These are phyloP conservation scores for Mya arenaria DNA, from an alignment of 1,140 invertebrate species.

Conservation along the genomic window DNA sequence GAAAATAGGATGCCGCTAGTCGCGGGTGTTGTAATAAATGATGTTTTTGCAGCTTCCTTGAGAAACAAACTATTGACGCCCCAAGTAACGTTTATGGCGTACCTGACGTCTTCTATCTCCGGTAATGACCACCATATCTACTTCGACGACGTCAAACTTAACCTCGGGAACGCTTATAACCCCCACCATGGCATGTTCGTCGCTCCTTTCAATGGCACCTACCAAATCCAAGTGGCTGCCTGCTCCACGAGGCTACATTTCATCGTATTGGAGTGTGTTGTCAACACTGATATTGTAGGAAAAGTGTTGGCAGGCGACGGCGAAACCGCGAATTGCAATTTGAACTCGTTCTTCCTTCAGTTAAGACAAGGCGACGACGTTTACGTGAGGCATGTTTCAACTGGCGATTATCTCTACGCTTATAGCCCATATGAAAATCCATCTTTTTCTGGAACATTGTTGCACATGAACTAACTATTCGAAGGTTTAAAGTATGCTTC, in stretches of 20 bases:
- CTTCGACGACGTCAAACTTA: neutral
- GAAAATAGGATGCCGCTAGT: too few species aligned
- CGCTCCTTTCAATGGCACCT: neutral
- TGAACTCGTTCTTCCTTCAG: neutral
- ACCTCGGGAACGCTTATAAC: neutral
- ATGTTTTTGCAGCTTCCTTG: too few species aligned
- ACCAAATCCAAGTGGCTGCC: neutral
- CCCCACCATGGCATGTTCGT: neutral
- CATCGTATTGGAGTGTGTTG: neutral
- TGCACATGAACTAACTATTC: too few species aligned
- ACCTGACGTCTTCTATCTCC: neutral
- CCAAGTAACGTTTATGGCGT: neutral
- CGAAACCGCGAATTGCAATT: neutral
- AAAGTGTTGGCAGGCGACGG: neutral
- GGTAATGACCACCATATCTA: neutral
- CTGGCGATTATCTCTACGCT: too few species aligned
- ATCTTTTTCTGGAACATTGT: too few species aligned
- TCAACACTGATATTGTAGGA: neutral
- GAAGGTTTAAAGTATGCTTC: too few species aligned
- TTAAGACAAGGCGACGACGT: neutral
- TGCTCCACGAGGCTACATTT: neutral
- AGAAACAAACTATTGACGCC: too few species aligned
- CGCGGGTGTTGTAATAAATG: too few species aligned
- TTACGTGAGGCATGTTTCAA: neutral
- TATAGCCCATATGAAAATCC: too few species aligned